Base-by-base conservation (phyloP, 2,113 vertebrate species). In the Hypomesus transpacificus region DNA sequence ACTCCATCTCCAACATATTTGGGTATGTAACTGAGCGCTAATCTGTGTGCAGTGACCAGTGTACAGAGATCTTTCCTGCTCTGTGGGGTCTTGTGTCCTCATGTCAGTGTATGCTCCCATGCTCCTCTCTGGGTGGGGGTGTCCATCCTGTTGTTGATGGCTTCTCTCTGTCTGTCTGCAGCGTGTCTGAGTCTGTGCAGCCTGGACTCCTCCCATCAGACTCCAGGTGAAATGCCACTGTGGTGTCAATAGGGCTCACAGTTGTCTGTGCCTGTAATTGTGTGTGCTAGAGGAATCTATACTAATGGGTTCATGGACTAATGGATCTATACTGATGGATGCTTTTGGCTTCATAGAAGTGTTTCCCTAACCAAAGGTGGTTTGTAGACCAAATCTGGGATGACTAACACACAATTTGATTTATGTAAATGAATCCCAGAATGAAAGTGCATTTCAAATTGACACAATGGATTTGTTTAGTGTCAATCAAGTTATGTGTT, bases 1-100 rank as follows among this genome's bases (percentile, higher is more conserved):
- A 98, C 85, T 98, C 96, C 91, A 95, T 98, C 92, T 94, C 94
- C 91, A 96, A 94, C 94, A 98, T 98, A 73, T 98, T 98, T 90
- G 95, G 95, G 96, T 98, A 94, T 76, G 95, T 94, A 86, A 90
- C 90, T 88, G 93, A 94, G 90, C 91, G 78, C 89, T 3, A 16
- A 17, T 52, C 16, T 16, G 2, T 13, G 31, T 2, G 16, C 14
- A 20, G 54, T 61, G 52, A 54, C n/a, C 8, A 13, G 3, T 50
- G 58, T 18, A 13, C 34, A 22, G 2, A 14, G 3, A 21, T 51
- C 13, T 61, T 46, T 61, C 54, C 66, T 21, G 16, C 53, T 50
- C n/a, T 18, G n/a, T 1, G 57, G 63, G 31, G 9, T 14, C 21
- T 11, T 50, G 34, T 66, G 62, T 65, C 28, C 22, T 63, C 21